Base-by-base conservation (phyloP, 2,888 invertebrate genomes). In the Eilema caniola region DNA sequence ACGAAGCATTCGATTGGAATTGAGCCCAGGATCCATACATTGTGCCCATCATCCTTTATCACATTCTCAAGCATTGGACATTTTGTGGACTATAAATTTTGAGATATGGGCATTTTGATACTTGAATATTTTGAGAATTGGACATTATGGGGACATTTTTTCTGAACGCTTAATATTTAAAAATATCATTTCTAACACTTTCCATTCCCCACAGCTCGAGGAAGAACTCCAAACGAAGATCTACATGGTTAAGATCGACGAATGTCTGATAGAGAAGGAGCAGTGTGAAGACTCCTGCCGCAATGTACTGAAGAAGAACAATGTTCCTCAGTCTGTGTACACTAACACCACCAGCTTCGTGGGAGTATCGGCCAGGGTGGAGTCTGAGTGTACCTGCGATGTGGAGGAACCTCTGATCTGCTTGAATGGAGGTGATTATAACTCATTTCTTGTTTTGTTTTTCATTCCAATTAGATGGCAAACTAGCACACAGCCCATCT, bases 321-420 rank as follows among this genome's bases (percentile, higher is more conserved):
- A 97, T 23, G 96, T 96, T 1, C 98, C 98, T 0, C 96, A 97
- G 47, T 96, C 98, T 10, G 98, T 99, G 11, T 98, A 98, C 86
- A 99, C 99, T 0, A 99, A 99, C 88, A 97, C 97, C 1, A 98
- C 99, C 0, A 98, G 99, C 5, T 98, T 99, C 88, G 98, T 99
- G 20, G 99, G 99, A 0, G 98, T 99, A 0, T 97, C 97, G 28
- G 98, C 98, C 0, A 96, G 97, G 47, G 97, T 98, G 0, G 97
- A 97, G 88, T 97, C 98, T 0, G 96, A 97, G 64, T 99, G 99
- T 85, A 96, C 96, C 0, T 98, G 98, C 78, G 95, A 96, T 69
- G 92, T 95, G 0, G 93, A 92, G 4, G 94, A 94, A 20, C 94
- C 95, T 0, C 89, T 96, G 0, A 90, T 96, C 0, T 98, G 98